Conservation (phyloP, 2,797 vertebrate species). For the Oreochromis grahami region DNA sequence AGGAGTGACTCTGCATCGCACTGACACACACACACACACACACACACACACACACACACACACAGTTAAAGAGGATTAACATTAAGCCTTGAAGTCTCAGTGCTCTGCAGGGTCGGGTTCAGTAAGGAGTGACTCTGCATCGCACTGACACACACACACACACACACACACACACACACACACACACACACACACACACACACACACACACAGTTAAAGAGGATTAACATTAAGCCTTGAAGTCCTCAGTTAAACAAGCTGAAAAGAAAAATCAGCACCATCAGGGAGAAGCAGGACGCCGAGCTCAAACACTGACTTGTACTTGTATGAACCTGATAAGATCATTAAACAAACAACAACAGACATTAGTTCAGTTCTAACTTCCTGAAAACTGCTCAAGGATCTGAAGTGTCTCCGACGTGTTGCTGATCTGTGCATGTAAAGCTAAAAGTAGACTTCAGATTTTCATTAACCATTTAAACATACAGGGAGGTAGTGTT, state of each 20-base stretch:
- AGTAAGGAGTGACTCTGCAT: fast-evolving
- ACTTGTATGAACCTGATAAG: neutral
- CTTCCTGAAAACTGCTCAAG: neutral
- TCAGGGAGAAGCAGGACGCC: too few relatives aligned
- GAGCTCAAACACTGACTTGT: too few relatives aligned
- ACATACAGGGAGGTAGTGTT: too few relatives aligned
- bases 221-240: neutral
- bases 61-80: neutral
- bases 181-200: too few relatives aligned
- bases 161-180: too few relatives aligned
- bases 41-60: too few relatives aligned
- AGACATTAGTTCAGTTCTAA: neutral
- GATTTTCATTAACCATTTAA: too few relatives aligned
- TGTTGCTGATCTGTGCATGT: neutral
- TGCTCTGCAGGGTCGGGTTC: fast-evolving
- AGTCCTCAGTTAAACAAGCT: neutral
- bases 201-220: neutral
- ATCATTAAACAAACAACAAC: neutral
- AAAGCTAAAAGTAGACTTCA: neutral
- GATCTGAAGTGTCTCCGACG: neutral
- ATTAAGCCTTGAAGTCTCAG: too few relatives aligned
- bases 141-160: fast-evolving
- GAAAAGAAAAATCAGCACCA: neutral
- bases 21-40: neutral
- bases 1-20: fast-evolving